Conservation (phyloP, 2,113 vertebrate species). For the Pterocles orientalis region DNA sequence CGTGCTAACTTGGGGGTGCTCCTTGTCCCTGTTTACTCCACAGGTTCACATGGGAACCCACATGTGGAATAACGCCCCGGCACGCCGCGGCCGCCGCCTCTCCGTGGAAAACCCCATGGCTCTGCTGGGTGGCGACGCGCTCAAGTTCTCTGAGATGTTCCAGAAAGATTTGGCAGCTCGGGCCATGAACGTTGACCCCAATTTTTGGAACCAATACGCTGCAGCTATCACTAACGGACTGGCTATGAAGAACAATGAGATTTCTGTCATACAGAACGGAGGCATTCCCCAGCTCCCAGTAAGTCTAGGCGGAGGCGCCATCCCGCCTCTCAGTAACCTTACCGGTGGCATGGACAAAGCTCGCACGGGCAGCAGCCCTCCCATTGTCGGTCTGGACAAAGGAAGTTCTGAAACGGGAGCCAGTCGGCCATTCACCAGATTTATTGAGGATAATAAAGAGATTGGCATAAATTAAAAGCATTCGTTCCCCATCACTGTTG, state of each 20-base stretch:
- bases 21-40: slow-evolving; percentile 40
- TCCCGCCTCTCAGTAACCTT: slow-evolving; percentile 87
- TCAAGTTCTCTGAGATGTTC: slow-evolving; percentile 99
- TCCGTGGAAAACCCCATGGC: slow-evolving; percentile 99
- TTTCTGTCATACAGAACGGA: slow-evolving; percentile 99
- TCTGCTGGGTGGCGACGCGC: slow-evolving; percentile 90
- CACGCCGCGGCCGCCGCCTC: slow-evolving; percentile 92
- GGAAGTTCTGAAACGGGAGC: slow-evolving; percentile 83
- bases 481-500: slow-evolving; percentile 73
- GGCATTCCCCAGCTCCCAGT: slow-evolving; percentile 93
- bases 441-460: slow-evolving; percentile 98
- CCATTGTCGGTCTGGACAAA: slow-evolving; percentile 89
- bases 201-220: slow-evolving; percentile 98
- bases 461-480: slow-evolving; percentile 93
- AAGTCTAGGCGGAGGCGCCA: slow-evolving; percentile 88
- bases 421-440: slow-evolving; percentile 91
- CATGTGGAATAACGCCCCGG: slow-evolving; percentile 99
- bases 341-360: slow-evolving; percentile 90
- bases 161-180: slow-evolving; percentile 97
- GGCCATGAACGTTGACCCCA: slow-evolving; percentile 96
- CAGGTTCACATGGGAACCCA: slow-evolving; percentile 99
- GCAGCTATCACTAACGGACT: slow-evolving; percentile 96
- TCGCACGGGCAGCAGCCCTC: slow-evolving; percentile 85
- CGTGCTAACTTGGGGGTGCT: slow-evolving; percentile 37
- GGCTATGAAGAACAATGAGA: slow-evolving; percentile 99